Evolutionary conservation across 2,113 vertebrate genomes (phyloP).

Genomic region (Oreocharis arfaki): DNA sequence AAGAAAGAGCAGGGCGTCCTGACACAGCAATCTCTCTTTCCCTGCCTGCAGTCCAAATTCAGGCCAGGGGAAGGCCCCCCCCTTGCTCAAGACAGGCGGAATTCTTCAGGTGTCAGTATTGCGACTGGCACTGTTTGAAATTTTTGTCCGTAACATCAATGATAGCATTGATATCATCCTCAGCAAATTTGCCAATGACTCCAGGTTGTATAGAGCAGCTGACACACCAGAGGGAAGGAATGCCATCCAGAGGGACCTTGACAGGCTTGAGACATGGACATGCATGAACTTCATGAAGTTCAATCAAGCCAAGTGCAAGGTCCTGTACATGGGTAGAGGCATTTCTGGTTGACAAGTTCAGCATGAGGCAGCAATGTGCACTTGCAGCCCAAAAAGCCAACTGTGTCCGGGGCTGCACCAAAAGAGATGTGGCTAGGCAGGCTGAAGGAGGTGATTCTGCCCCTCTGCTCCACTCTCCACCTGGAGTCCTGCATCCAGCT

Average conservation of each 20-base stretch:
- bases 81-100: not conserved
- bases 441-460: not conserved
- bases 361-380: rapidly evolving
- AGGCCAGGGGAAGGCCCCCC: rapidly evolving
- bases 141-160: not conserved
- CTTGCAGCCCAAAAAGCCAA: not conserved
- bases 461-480: not conserved
- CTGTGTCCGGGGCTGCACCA: not conserved
- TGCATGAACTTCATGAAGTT: not conserved
- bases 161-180: too few relatives aligned
- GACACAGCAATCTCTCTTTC: not conserved
- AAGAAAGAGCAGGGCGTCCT: not conserved
- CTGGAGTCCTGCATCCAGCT: not conserved
- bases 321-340: too few relatives aligned
- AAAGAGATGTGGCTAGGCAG: not conserved
- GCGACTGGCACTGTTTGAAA: not conserved
- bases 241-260: not conserved
- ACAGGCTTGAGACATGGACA: not conserved
- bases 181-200: not conserved
- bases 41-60: not conserved
- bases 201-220: not conserved
- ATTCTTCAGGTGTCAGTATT: not conserved
- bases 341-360: not conserved
- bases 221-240: not conserved
- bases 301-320: not conserved